Percentiles rank a stretch among this genome's conserved stretches.
Conservation (phyloP, 2,888 invertebrate species). For the Macrosiphum euphorbiae region DNA sequence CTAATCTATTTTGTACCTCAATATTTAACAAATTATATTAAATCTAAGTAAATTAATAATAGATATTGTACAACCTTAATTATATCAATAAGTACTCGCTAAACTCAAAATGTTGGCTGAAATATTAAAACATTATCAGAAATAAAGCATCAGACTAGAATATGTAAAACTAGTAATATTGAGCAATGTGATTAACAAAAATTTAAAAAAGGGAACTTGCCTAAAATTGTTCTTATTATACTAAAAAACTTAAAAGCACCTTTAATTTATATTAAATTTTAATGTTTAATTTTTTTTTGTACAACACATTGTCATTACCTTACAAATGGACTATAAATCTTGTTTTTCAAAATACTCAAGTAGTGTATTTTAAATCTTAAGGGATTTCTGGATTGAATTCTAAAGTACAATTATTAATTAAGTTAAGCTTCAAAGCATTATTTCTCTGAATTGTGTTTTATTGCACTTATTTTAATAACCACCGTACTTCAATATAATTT, state of each 20-base stretch:
- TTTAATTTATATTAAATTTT: slow-evolving; percentile 46
- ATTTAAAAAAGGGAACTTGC: slow-evolving; percentile 30
- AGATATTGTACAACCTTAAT: neutral
- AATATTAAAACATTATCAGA: slow-evolving; percentile 35
- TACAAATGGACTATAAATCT: slow-evolving; percentile 48
- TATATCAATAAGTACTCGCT: slow-evolving; percentile 48
- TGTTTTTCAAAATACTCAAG: slow-evolving; percentile 20
- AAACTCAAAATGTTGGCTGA: slow-evolving; percentile 7
- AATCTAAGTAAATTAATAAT: neutral
- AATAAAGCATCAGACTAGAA: slow-evolving; percentile 55
- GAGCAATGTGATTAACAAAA: slow-evolving; percentile 60
- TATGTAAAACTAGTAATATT: slow-evolving; percentile 46
- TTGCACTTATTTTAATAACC: slow-evolving; percentile 21
- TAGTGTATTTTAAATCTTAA: slow-evolving; percentile 21
- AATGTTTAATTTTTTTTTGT: slow-evolving; percentile 47
- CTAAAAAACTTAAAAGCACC: slow-evolving; percentile 59
- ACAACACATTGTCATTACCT: slow-evolving; percentile 29
- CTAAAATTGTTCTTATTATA: slow-evolving; percentile 50
- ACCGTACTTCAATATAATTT: slow-evolving; percentile 8
- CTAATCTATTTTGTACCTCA: neutral
- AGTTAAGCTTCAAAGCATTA: slow-evolving; percentile 29
- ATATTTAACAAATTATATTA: neutral
- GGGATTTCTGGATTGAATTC: slow-evolving; percentile 25
- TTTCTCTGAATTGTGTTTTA: slow-evolving; percentile 10
- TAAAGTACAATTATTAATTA: slow-evolving; percentile 21